phyloP scores from a whole-genome alignment of 2,797 vertebrate species.

The Spinibarbus caldwelli region DNA sequence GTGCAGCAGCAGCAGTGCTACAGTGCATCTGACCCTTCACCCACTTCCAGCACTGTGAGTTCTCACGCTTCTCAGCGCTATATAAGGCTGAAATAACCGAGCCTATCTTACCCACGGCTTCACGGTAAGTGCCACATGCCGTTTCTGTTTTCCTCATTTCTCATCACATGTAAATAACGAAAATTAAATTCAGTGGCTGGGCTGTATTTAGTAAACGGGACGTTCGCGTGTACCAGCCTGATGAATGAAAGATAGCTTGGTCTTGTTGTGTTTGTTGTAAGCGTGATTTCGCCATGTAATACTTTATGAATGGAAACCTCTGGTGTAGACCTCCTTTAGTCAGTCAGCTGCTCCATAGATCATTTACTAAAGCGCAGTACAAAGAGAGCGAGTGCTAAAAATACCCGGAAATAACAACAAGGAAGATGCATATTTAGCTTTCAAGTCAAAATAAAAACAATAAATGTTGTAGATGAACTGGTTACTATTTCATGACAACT shows the following conservation, averaged over 20 bases:
- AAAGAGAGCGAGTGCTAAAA: not conserved
- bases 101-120: slow-evolving; percentile 14
- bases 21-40: slow-evolving; percentile 56
- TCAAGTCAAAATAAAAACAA: not conserved
- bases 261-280: not conserved
- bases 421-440: not conserved
- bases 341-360: no score
- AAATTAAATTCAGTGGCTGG: not conserved
- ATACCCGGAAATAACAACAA: slow-evolving; percentile 28
- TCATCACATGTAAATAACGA: not conserved
- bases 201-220: not conserved
- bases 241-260: not conserved
- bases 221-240: not conserved
- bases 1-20: not conserved
- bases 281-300: not conserved
- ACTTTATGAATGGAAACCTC: not conserved
- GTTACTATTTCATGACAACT: not conserved
- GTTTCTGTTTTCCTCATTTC: not conserved
- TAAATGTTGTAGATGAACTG: not conserved
- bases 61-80: slow-evolving; percentile 34
- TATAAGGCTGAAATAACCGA: slow-evolving; percentile 23
- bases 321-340: not conserved
- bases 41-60: slow-evolving; percentile 46
- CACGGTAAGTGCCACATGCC: slow-evolving; percentile 18
- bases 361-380: not conserved